Base-by-base conservation (phyloP, 37 sponge, comb jelly and placozoan genomes). In the Haliclona indistincta region DNA sequence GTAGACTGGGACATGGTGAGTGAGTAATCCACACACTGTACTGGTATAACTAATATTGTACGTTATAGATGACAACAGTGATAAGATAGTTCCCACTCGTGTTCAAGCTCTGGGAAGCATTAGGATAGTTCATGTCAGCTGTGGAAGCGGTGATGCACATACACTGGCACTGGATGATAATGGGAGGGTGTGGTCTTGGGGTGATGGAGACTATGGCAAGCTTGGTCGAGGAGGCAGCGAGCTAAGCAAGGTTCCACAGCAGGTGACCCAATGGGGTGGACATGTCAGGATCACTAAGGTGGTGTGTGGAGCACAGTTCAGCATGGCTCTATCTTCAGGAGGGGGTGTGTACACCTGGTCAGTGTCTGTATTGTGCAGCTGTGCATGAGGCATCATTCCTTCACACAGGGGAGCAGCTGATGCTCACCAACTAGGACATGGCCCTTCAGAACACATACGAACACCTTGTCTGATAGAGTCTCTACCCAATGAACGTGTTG, bases 151-250 rank as follows among this genome's bases (percentile, higher is more conserved):
- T 4, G 96, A 95, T 56, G 93, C 87, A n/a, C 96, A 95, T 81
- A 91, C 96, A 4, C 65, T 91, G 13, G 92, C 92, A 4, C 80
- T 93, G 25, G 86, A 89, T 26, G 58, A 79, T 67, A 81, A 89
- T 67, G 97, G 97, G 87, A 43, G 2, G 74, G 26, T 95, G 87
- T 95, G 96, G 96, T 81, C 86, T 0, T 95, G 93, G 86, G 96
- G 96, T 0, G 96, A 95, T 60, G 89, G 86, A 26, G 93, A 88
- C 44, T 91, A 66, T 75, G 92, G 96, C 13, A 91, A 95, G 70
- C 84, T 91, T 42, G 96, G 93, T 6, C 40, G 82, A 43, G 86
- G 89, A 2, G 79, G 76, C 41, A 84, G 76, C 35, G 88, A 91
- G 26, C 44, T 62, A 4, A 68, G 51, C 40, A 90, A 81, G 66